Evolutionary conservation across 1,140 invertebrate genomes (phyloP).

Genomic region (Lerema accius): DNA sequence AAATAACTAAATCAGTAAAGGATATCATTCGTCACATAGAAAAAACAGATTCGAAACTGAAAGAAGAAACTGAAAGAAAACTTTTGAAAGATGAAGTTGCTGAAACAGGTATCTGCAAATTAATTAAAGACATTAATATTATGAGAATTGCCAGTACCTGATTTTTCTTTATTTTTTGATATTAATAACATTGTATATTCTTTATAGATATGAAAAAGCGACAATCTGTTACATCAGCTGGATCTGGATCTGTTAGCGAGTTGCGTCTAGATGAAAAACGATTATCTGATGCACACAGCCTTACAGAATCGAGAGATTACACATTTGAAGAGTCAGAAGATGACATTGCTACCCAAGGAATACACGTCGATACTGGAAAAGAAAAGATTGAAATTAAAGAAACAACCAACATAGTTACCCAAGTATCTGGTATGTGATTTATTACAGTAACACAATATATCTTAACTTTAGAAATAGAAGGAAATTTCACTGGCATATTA

Average conservation of each 20-base stretch:
- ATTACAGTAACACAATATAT: not conserved
- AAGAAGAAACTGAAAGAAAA: too few relatives aligned
- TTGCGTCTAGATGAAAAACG: slow-evolving; percentile 75
- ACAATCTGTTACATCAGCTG: slow-evolving; percentile 73
- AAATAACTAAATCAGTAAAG: slow-evolving; percentile 36
- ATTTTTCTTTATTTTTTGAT: not conserved
- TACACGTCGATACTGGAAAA: slow-evolving; percentile 62
- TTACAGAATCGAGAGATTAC: slow-evolving; percentile 80
- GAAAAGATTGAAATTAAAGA: slow-evolving; percentile 57
- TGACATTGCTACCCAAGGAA: slow-evolving; percentile 73
- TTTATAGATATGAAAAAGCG: slow-evolving; percentile 60
- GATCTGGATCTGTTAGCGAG: slow-evolving; percentile 68
- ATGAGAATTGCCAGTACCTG: too few relatives aligned
- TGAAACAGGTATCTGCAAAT: slow-evolving; percentile 40
- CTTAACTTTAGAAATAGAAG: too few relatives aligned
- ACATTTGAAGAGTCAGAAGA: slow-evolving; percentile 83
- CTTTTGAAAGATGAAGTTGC: slow-evolving; percentile 48
- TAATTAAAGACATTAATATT: too few relatives aligned
- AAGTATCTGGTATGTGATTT: slow-evolving; percentile 42
- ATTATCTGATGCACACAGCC: slow-evolving; percentile 75
- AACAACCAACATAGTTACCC: slow-evolving; percentile 52
- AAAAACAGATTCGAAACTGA: slow-evolving; percentile 46
- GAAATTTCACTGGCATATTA: too few relatives aligned
- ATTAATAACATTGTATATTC: slow-evolving; percentile 27
- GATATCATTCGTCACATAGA: slow-evolving; percentile 48